Evolutionary conservation across 2,888 invertebrate species (phyloP).

Genomic region (Agrotis clavis): DNA sequence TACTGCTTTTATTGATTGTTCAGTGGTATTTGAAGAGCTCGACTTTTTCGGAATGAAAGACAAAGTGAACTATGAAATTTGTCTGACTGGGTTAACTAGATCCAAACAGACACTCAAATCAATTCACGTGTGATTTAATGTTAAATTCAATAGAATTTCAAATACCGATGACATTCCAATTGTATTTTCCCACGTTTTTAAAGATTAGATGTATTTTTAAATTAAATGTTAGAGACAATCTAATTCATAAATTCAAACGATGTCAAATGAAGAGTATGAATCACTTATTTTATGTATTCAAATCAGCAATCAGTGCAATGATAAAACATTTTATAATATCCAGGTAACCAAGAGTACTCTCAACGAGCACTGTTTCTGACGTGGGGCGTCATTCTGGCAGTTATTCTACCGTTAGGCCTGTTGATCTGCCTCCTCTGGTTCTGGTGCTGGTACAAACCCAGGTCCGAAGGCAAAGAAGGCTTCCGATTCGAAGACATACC

Average conservation of each 20-base stretch:
- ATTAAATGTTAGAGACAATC: too few species aligned
- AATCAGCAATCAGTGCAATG: conserved; percentile 28
- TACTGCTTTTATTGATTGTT: not conserved
- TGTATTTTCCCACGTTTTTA: not conserved
- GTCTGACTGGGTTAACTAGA: not conserved
- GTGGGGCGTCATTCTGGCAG: conserved; percentile 93
- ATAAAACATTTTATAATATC: conserved; percentile 70
- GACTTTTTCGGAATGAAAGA: not conserved
- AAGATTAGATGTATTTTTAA: not conserved
- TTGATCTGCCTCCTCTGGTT: conserved; percentile 92
- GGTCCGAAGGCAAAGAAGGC: conserved; percentile 90
- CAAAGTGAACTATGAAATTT: too few species aligned
- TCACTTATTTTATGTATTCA: not conserved
- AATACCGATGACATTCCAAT: not conserved
- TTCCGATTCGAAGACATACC: conserved; percentile 91
- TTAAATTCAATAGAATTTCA: not conserved
- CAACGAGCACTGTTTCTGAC: conserved; percentile 94
- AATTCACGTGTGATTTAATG: not conserved
- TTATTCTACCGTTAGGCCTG: conserved; percentile 93
- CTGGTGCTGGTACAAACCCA: conserved; percentile 92
- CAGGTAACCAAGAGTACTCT: conserved; percentile 93
- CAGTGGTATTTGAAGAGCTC: not conserved
- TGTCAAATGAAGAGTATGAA: not conserved
- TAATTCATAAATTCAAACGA: not conserved
- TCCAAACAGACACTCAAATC: not conserved